These are phyloP conservation scores for Palythoa heliodiscus DNA, from an alignment of 92 coral and sea anemone genomes.

Conservation along the genomic window DNA sequence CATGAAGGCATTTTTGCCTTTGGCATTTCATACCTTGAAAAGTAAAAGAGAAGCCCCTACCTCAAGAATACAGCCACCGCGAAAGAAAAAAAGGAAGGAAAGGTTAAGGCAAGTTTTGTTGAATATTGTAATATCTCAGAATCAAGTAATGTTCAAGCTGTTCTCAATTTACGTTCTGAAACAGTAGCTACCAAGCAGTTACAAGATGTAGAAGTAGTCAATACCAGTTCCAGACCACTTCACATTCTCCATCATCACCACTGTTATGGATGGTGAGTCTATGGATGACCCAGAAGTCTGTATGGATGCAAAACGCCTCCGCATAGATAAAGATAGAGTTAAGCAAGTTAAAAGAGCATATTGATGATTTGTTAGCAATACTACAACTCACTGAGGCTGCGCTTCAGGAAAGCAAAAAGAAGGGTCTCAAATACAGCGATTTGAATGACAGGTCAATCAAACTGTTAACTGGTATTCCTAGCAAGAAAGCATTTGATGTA, in stretches of 20 bases:
- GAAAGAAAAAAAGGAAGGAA: constrained; percentile 16
- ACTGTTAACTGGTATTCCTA: constrained; percentile 38
- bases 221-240: constrained; percentile 2
- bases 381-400: constrained; percentile 14
- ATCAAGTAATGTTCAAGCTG: not conserved
- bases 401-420: not conserved
- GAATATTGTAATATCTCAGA: not conserved
- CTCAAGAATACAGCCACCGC: not conserved
- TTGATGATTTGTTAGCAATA: constrained; percentile 4
- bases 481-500: constrained; percentile 25
- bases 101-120: not conserved
- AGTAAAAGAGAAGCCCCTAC: constrained; percentile 15
- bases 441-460: constrained; percentile 25
- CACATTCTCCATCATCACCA: not conserved
- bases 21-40: too few species aligned
- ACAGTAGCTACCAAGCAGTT: not conserved
- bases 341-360: not conserved
- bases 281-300: constrained; percentile 13
- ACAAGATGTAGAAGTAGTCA: not conserved
- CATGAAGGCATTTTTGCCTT: too few species aligned
- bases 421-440: constrained; percentile 6
- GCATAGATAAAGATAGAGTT: constrained; percentile 3
- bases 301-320: constrained; percentile 16
- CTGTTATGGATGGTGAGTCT: constrained; percentile 17
- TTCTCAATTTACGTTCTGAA: not conserved